Conservation (phyloP, 2,113 vertebrate genomes). For the Corythornis cristatus region DNA sequence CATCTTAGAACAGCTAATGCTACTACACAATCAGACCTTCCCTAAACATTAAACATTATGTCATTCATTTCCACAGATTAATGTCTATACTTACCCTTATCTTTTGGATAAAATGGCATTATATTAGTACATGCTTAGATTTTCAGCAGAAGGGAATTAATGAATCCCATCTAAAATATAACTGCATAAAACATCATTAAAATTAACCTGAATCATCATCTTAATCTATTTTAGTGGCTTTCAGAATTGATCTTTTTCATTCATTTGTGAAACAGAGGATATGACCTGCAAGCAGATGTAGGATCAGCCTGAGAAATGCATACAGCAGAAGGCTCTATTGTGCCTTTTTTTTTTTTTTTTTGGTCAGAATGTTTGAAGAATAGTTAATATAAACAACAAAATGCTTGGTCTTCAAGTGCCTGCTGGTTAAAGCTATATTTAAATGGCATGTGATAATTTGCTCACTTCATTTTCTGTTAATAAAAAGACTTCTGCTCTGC, state of each 20-base stretch:
- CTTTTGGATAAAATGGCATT: background rate
- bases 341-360: background rate
- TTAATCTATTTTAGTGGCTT: background rate
- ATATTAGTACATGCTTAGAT: background rate
- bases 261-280: background rate
- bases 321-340: conserved; percentile 30
- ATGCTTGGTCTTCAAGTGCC: background rate
- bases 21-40: background rate
- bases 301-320: background rate
- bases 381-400: conserved; percentile 37
- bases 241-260: background rate
- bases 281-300: background rate
- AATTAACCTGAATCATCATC: background rate
- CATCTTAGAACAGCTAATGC: background rate
- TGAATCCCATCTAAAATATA: background rate
- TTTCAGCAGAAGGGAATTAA: background rate
- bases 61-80: background rate
- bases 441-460: background rate
- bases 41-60: background rate
- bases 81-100: background rate
- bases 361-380: conserved; percentile 35
- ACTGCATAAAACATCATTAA: background rate
- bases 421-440: conserved; percentile 16
- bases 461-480: background rate
- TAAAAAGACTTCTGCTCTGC: background rate